Conservation (phyloP, 2,113 vertebrate species). For the Clarias macrocephalus region DNA sequence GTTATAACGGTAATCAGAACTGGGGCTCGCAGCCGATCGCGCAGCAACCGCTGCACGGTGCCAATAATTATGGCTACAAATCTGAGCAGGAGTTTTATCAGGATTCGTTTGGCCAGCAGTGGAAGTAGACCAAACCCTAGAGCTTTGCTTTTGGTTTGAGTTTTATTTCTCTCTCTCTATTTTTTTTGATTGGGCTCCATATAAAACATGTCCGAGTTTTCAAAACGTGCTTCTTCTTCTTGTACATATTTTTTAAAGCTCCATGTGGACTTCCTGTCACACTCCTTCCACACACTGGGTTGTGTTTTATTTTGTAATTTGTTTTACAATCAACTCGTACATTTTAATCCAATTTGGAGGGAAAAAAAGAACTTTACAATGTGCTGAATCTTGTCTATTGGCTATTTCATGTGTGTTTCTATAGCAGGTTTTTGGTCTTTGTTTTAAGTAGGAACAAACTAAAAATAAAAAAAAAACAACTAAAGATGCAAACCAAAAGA, state of each 20-base stretch:
- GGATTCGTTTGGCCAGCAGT: slow-evolving; percentile 99
- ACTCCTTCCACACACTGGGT: slow-evolving; percentile 88
- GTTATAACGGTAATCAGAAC: slow-evolving; percentile 91
- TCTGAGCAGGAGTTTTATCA: slow-evolving; percentile 99
- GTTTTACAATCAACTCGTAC: slow-evolving; percentile 67
- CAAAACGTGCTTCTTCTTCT: slow-evolving; percentile 57
- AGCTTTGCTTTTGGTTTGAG: slow-evolving; percentile 75
- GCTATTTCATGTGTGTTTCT: slow-evolving; percentile 86
- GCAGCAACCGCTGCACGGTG: slow-evolving; percentile 98
- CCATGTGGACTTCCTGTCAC: slow-evolving; percentile 87
- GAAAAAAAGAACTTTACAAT: slow-evolving; percentile 73
- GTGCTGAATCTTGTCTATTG: slow-evolving; percentile 86
- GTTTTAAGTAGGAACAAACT: slow-evolving; percentile 81
- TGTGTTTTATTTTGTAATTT: slow-evolving; percentile 67
- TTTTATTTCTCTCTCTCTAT: slow-evolving; percentile 52
- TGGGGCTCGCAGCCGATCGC: slow-evolving; percentile 99
- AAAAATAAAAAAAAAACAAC: slow-evolving; percentile 64
- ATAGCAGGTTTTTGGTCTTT: slow-evolving; percentile 86
- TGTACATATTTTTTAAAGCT: slow-evolving; percentile 93
- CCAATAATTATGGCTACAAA: slow-evolving; percentile 99
- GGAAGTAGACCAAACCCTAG: slow-evolving; percentile 85
- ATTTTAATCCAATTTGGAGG: slow-evolving; percentile 73
- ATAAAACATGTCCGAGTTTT: slow-evolving; percentile 22
- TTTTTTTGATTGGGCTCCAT: slow-evolving; percentile 23
- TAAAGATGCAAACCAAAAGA: slow-evolving; percentile 53